Evolutionary conservation across 35 echinoderm and acorn worm species (phyloP), one percentile per base, ranked within the genome.

Genomic region (Lytechinus pictus): DNA sequence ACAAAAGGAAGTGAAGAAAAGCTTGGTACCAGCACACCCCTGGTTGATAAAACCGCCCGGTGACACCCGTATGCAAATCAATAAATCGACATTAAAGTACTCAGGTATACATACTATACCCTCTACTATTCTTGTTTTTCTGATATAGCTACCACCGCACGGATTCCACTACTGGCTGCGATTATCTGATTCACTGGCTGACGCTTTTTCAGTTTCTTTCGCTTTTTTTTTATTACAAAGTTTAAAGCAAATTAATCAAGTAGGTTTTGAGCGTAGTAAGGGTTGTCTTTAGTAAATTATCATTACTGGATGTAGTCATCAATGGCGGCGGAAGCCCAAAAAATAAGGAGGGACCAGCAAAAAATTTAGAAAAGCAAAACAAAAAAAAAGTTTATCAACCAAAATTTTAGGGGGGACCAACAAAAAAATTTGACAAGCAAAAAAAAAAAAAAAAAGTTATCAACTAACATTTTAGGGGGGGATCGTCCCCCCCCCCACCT

Each of bases 111-210:
- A 24, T 79, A 79, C 19, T 79, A 16, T 79, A 14, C 66, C 66
- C 66, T 79, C 19, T 79, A 79, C 66, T 79, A 79, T 79, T 58
- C 56, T 58, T 58, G 24, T 79, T 24, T 58, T 58, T 58, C 66
- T 79, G 66, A 79, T 79, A 79, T 79, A 79, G 66, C 61, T 79
- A 24, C 21, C 66, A 79, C 66, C 66, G 66, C 66, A 79, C 66
- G 66, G 66, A 5, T 79, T 79, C 66, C 66, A 79, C 66, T 79
- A 14, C 14, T 79, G 66, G 66, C 66, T 79, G 66, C 66, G 66
- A 24, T 27, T 79, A 79, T 79, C 66, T 79, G 66, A 79, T 24
- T 6, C 66, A 79, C 66, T 79, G 66, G 66, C 66, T 79, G 66
- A 19, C 33, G 33, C 6, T 79, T 79, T 79, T 79, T 24, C 6